These are phyloP conservation scores for Mystacornis crossleyi DNA, from an alignment of 2,113 vertebrate species.

Conservation along the genomic window DNA sequence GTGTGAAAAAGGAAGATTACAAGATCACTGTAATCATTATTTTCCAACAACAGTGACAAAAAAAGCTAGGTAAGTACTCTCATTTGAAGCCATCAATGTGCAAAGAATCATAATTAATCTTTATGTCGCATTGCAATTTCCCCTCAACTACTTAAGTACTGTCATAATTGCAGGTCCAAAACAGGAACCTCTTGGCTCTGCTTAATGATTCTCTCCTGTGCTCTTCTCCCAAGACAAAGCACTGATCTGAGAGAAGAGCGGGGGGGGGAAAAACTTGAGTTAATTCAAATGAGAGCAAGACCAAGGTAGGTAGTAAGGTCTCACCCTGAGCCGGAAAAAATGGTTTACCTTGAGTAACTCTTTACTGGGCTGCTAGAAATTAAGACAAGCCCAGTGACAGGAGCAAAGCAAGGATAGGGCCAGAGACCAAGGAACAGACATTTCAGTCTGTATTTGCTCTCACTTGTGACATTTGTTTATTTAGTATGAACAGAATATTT, in stretches of 20 bases:
- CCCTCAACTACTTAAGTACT: constrained; percentile 1
- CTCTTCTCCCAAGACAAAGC: background rate
- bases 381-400: background rate
- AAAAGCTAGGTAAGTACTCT: constrained; percentile 31
- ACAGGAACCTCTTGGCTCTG: constrained; percentile 19
- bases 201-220: background rate
- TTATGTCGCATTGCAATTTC: background rate
- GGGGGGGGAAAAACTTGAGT: background rate
- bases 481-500: background rate
- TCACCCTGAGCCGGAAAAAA: background rate
- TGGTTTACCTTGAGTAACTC: background rate
- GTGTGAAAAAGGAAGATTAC: constrained; percentile 3
- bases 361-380: background rate
- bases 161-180: background rate
- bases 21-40: constrained; percentile 55
- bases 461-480: background rate
- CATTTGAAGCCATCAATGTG: background rate
- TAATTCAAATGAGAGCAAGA: background rate
- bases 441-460: background rate
- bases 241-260: background rate
- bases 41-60: constrained; percentile 40
- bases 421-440: background rate
- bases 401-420: background rate
- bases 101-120: constrained; percentile 43
- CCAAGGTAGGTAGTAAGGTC: background rate